A percentile compares a stretch with the other conserved stretches of the same genome.
Evolutionary conservation across 2,888 invertebrate species (phyloP).

Genomic region (Lycophotia porphyrea): DNA sequence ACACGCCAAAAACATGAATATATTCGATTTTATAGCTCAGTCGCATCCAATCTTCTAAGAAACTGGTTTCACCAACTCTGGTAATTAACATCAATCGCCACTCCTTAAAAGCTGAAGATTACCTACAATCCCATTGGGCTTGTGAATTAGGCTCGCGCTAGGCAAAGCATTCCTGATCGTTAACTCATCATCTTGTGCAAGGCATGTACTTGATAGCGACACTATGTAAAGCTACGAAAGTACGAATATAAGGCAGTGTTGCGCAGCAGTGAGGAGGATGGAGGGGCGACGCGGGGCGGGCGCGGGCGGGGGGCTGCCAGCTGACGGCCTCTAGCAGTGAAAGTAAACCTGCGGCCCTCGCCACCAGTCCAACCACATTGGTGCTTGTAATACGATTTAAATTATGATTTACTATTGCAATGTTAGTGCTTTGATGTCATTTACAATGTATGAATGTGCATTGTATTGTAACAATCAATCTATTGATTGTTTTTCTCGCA

Average conservation of each 20-base stretch:
- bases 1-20: conserved; percentile 29
- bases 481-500: conserved; percentile 51
- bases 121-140: conserved; percentile 36
- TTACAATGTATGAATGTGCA: conserved; percentile 56
- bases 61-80: conserved; percentile 52
- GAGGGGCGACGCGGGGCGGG: conserved; percentile 62
- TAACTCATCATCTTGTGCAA: conserved; percentile 67
- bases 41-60: conserved; percentile 30
- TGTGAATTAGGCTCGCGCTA: conserved; percentile 61
- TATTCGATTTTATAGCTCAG: conserved; percentile 35
- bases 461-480: conserved; percentile 59
- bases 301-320: conserved; percentile 72
- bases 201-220: conserved; percentile 63
- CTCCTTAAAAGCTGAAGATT: conserved; percentile 53
- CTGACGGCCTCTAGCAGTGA: conserved; percentile 89
- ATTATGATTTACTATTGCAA: conserved; percentile 72
- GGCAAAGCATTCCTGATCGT: conserved; percentile 62
- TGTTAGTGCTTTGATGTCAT: conserved; percentile 63
- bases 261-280: conserved; percentile 75
- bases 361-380: conserved; percentile 68
- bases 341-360: conserved; percentile 84
- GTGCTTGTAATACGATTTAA: conserved; percentile 69
- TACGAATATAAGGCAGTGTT: conserved; percentile 84
- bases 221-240: conserved; percentile 71
- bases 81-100: conserved; percentile 52